These are phyloP conservation scores for Cyprichromis sp. DNA, from an alignment of 2,113 vertebrate genomes.

Conservation along the genomic window DNA sequence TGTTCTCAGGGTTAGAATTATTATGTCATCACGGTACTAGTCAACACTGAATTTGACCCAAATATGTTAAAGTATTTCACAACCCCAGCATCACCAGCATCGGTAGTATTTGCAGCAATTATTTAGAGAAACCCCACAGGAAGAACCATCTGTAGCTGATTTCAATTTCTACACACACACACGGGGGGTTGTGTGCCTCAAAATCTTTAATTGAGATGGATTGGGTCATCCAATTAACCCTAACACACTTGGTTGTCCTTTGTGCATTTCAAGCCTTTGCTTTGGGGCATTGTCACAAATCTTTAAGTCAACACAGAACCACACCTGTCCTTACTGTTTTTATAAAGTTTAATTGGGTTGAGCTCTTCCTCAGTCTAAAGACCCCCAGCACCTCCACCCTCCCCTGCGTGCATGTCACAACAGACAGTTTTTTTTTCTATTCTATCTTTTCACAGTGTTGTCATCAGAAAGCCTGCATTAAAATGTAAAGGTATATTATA, in stretches of 20 bases:
- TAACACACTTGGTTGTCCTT: conserved; percentile 61
- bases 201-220: conserved; percentile 76
- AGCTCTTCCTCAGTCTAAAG: conserved; percentile 29
- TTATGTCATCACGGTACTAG: not conserved
- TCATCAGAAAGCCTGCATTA: not conserved
- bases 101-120: conserved; percentile 61
- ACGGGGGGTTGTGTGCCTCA: conserved; percentile 54
- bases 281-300: conserved; percentile 67
- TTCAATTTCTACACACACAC: conserved; percentile 63
- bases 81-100: not conserved
- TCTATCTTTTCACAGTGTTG: not conserved
- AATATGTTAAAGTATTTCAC: conserved; percentile 39
- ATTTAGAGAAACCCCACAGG: conserved; percentile 65
- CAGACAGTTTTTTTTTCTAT: not conserved
- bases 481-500: not conserved
- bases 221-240: conserved; percentile 77
- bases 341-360: conserved; percentile 62
- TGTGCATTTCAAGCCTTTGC: conserved; percentile 58
- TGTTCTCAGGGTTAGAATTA: not conserved
- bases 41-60: conserved; percentile 38
- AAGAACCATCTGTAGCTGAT: conserved; percentile 63
- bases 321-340: conserved; percentile 55
- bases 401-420: not conserved
- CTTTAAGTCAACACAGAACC: conserved; percentile 53
- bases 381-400: not conserved